Conservation (phyloP, 2,113 vertebrate species). For the Synchiropus splendidus region DNA sequence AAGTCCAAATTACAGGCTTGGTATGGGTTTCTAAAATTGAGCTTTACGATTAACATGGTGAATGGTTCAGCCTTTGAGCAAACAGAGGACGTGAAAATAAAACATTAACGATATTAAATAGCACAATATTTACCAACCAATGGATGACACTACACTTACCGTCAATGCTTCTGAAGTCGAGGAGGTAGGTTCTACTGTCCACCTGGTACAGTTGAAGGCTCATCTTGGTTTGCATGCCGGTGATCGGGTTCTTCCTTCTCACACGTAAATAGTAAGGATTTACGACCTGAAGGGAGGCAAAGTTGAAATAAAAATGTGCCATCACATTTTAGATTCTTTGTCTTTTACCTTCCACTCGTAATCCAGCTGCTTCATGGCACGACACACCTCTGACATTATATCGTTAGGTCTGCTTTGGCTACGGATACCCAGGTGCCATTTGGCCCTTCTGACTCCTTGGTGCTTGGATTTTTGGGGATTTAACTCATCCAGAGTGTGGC, state of each 20-base stretch:
- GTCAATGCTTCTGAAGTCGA: slow-evolving; percentile 97
- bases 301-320: not conserved
- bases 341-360: slow-evolving; percentile 95
- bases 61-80: too few species aligned
- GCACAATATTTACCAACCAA: not conserved
- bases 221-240: slow-evolving; percentile 93
- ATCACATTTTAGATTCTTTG: not conserved
- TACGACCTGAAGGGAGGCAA: slow-evolving; percentile 71
- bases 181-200: slow-evolving; percentile 93
- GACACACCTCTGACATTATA: slow-evolving; percentile 96
- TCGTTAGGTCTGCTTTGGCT: slow-evolving; percentile 96
- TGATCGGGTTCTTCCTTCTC: slow-evolving; percentile 88
- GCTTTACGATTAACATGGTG: too few species aligned
- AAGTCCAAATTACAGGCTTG: not conserved
- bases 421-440: slow-evolving; percentile 95
- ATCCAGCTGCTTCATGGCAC: slow-evolving; percentile 94
- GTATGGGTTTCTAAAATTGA: not conserved
- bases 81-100: too few species aligned
- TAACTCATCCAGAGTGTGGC: slow-evolving; percentile 91
- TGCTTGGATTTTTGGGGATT: slow-evolving; percentile 98
- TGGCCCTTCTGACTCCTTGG: slow-evolving; percentile 87
- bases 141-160: slow-evolving; percentile 66
- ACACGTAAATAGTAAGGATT: slow-evolving; percentile 95
- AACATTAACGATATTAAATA: not conserved
- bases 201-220: slow-evolving; percentile 96